Base-by-base conservation (phyloP, 2,797 vertebrate species). In the Danio albolineatus region DNA sequence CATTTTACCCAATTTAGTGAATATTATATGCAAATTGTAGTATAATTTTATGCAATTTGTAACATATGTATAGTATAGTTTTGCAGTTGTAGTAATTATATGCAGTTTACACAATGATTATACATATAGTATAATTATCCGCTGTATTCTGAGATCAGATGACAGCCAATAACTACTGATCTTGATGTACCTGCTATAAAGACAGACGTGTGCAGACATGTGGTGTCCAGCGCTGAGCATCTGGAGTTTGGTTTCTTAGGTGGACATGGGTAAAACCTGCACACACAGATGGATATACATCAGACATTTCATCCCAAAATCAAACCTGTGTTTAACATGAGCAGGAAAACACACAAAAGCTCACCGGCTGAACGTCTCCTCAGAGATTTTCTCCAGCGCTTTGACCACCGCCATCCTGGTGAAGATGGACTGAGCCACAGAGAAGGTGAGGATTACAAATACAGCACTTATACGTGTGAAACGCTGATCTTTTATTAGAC, bases 401-500 rank as follows among this genome's bases (percentile, higher is more conserved):
- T 99, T 99, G 84, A 96, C 89, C 90, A 99, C 98, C 0, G 97
- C 98, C 96, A 97, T 98, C 93, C 98, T 95, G 79, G 98, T 99
- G 90, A 97, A 99, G 84, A 98, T 92, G 21, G 96, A 98, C 98
- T 99, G 91, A 62, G 88, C 19, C 81, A 75, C 39, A 39, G 66
- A 81, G 76, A 93, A 54, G 79, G 51, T 78, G n/a, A 69, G 5
- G 7, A 19, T 19, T 12, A 10, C 66, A n/a, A 10, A 9, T 54
- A 12, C 49, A 16, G 4, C 6, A 0, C 51, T 21, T 44, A 10
- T 1, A 19, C 1, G 19, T 53, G 41, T 13, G 10, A 59, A 70
- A 13, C 0, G 16, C 21, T 14, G 43, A 5, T 6, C 14, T 46
- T 10, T 48, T 10, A 21, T 21, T 28, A 14, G 0, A 66, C 7